phyloP scores from a whole-genome alignment of 1,140 invertebrate species.

The Homalodisca vitripennis region DNA sequence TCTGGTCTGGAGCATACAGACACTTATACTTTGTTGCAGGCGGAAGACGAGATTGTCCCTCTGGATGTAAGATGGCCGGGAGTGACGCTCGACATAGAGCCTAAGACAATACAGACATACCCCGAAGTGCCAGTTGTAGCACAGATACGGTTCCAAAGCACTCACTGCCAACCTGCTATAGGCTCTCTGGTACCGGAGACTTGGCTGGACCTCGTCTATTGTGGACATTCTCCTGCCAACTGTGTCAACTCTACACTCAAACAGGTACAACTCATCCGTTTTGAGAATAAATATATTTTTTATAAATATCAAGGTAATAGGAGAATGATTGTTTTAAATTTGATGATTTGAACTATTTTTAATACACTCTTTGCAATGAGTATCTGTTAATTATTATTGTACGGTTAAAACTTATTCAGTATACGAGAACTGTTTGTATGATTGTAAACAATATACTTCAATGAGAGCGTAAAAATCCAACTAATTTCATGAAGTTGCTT shows the following conservation, averaged over 20 bases:
- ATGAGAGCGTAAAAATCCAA: no score
- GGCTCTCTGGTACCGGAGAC: slow-evolving; percentile 63
- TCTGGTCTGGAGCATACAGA: no score
- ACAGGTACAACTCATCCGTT: slow-evolving; percentile 49
- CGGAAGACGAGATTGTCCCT: slow-evolving; percentile 50
- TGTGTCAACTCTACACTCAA: slow-evolving; percentile 52
- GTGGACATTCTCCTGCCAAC: slow-evolving; percentile 60
- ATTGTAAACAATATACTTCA: no score
- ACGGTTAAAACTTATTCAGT: no score
- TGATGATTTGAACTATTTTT: not conserved
- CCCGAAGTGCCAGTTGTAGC: slow-evolving; percentile 68
- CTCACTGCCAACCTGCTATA: slow-evolving; percentile 53
- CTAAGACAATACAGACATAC: slow-evolving; percentile 74
- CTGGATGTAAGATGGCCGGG: slow-evolving; percentile 78
- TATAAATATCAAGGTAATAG: not conserved
- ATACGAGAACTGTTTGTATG: no score
- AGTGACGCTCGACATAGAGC: slow-evolving; percentile 65
- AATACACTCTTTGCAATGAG: not conserved
- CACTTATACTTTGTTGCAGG: slow-evolving; percentile 22
- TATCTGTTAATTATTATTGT: no score
- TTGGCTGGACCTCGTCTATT: slow-evolving; percentile 73
- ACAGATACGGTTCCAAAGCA: slow-evolving; percentile 64
- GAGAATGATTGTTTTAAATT: not conserved
- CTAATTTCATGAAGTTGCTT: no score
- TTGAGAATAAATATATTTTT: not conserved